A percentile compares a stretch with the other conserved stretches of the same genome.
These are phyloP conservation scores for Patella ulyssiponensis DNA, from an alignment of 2,888 invertebrate genomes.

Conservation along the genomic window DNA sequence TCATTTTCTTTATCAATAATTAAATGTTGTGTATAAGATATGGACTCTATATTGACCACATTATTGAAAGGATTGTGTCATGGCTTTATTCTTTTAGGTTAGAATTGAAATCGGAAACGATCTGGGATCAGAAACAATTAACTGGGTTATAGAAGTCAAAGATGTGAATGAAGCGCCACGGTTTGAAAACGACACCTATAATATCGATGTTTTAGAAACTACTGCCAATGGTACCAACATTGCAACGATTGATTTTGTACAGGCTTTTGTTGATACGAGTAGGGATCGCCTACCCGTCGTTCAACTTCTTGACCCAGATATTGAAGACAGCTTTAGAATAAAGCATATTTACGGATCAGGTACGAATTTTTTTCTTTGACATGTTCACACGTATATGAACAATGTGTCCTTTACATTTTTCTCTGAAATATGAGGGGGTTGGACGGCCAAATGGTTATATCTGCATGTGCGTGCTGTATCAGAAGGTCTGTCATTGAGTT, in stretches of 20 bases:
- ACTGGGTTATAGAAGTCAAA: constrained; percentile 6
- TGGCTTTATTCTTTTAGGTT: background rate
- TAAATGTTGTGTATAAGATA: no score
- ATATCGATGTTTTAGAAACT: background rate
- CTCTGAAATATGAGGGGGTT: no score
- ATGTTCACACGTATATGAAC: background rate
- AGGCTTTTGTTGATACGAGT: background rate
- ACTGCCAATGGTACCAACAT: background rate
- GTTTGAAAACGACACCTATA: constrained; percentile 4
- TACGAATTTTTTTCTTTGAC: background rate
- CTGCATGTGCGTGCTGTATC: no score
- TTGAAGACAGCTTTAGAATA: background rate
- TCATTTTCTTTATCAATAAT: no score
- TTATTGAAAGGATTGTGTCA: background rate
- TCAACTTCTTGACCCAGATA: background rate
- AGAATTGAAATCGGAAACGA: constrained; percentile 5
- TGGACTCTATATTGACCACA: no score
- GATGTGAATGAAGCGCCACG: constrained; percentile 17
- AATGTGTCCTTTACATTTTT: background rate
- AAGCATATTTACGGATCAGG: background rate
- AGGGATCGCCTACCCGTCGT: background rate
- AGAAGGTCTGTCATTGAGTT: no score
- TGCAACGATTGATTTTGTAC: background rate
- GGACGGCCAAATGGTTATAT: no score
- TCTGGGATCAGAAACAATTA: background rate